Percentiles rank a stretch among this genome's conserved stretches.
Conservation (phyloP, 2,113 vertebrate genomes). For the Genyomyrus donnyi region DNA sequence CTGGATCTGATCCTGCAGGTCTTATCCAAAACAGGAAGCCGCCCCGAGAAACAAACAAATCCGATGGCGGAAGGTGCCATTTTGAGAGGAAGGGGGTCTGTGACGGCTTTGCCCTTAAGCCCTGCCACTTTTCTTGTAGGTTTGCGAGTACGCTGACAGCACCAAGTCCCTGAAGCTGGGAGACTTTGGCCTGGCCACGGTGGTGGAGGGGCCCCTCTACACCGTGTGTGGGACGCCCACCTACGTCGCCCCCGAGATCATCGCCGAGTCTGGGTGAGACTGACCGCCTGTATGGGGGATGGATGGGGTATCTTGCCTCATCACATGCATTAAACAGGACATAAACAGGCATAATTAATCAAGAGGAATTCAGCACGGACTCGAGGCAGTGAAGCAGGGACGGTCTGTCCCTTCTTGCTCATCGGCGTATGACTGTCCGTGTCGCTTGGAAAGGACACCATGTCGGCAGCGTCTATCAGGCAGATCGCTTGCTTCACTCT, state of each 20-base stretch:
- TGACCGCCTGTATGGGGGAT: neutral
- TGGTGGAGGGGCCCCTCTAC: slow-evolving; percentile 86
- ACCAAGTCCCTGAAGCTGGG: slow-evolving; percentile 91
- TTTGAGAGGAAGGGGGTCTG: neutral
- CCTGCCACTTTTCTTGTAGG: slow-evolving; percentile 52
- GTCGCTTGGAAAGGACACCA: neutral
- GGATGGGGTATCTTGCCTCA: neutral
- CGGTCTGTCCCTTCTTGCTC: neutral
- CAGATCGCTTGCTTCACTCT: neutral
- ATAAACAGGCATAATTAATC: neutral
- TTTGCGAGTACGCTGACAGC: slow-evolving; percentile 83
- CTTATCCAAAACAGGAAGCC: neutral
- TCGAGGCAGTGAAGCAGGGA: neutral
- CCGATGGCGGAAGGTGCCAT: neutral
- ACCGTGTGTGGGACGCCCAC: slow-evolving; percentile 95
- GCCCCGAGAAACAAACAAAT: neutral
- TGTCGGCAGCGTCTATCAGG: neutral
- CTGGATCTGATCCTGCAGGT: neutral
- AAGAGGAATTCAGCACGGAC: neutral
- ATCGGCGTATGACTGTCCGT: neutral
- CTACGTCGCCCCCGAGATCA: slow-evolving; percentile 96
- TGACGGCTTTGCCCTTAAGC: neutral
- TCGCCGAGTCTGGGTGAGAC: slow-evolving; percentile 84
- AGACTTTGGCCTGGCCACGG: slow-evolving; percentile 90
- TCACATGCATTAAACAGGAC: neutral